phyloP scores from a whole-genome alignment of 2,113 vertebrate species.

The Trochalopteron elliotii region DNA sequence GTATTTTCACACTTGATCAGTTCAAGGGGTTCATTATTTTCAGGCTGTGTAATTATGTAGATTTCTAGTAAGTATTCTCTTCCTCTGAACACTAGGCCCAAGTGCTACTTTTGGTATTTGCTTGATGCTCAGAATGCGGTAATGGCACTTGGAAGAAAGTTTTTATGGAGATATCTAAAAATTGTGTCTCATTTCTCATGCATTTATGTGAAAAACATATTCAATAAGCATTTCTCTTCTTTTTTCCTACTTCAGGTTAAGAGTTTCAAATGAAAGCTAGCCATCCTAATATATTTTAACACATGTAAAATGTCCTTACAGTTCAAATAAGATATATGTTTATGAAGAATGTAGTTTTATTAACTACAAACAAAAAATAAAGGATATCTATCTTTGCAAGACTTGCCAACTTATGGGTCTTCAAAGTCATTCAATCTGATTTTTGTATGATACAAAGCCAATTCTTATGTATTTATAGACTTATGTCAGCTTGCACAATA shows the following conservation, averaged over 20 bases:
- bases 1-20: conserved; percentile 9
- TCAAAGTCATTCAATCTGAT: neutral
- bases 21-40: conserved; percentile 42
- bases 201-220: neutral
- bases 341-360: neutral
- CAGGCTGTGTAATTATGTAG: conserved; percentile 6
- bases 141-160: neutral
- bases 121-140: neutral
- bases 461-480: neutral
- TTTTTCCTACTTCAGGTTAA: neutral
- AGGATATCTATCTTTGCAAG: neutral
- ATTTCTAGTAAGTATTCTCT: neutral
- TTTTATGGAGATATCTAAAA: conserved; percentile 12
- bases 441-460: neutral
- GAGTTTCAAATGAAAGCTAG: neutral
- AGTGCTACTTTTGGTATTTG: conserved; percentile 1
- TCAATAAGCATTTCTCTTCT: neutral
- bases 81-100: neutral
- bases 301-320: neutral
- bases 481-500: neutral
- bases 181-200: neutral
- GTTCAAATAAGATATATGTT: neutral
- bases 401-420: neutral
- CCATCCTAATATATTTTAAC: neutral
- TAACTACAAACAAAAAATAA: rapidly evolving